Evolutionary conservation across 2,888 invertebrate genomes (phyloP), one percentile per base, ranked within the genome.

Genomic region (Caradrina clavipalpis): DNA sequence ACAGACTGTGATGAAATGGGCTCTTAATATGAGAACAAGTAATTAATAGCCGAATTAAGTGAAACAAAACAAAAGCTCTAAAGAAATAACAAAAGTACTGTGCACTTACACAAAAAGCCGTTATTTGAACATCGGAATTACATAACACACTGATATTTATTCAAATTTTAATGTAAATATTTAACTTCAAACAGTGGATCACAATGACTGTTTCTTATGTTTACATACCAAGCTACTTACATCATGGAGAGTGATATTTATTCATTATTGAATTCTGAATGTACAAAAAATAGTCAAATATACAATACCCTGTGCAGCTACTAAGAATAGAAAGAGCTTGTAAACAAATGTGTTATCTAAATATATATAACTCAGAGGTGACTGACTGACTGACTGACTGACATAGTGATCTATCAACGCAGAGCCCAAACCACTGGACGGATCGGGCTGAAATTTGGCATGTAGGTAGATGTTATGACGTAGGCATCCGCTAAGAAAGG

Each of bases 111-210:
- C 45, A 17, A 19, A 45, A 4, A 8, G 21, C 17, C 11, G 26
- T 26, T 19, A 31, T 21, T 58, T 58, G 1, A 19, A 63, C 26
- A 26, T n/a, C 58, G 6, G 6, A 57, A 56, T 22, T 1, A 17
- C 15, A 42, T 42, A 45, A 17, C 17, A 42, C 10, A 45, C 17
- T 6, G 45, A 45, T 17, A 15, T 42, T 42, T 42, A 42, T 15
- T 15, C 5, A n/a, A 39, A 8, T 39, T 57, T 61, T 6, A 26
- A 61, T 19, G 7, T 39, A 26, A 65, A 65, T 50, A 61, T 50
- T 22, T 2, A 61, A 39, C 2, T 56, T 3, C 5, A 15, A 21
- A 19, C 63, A 42, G 35, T 7, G 49, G 8, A 50, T 39, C 15
- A 22, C 22, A 11, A 59, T 26, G 19, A 26, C 1, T 31, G 31